Conservation (phyloP, 2,113 vertebrate species). For the Gadus macrocephalus region DNA sequence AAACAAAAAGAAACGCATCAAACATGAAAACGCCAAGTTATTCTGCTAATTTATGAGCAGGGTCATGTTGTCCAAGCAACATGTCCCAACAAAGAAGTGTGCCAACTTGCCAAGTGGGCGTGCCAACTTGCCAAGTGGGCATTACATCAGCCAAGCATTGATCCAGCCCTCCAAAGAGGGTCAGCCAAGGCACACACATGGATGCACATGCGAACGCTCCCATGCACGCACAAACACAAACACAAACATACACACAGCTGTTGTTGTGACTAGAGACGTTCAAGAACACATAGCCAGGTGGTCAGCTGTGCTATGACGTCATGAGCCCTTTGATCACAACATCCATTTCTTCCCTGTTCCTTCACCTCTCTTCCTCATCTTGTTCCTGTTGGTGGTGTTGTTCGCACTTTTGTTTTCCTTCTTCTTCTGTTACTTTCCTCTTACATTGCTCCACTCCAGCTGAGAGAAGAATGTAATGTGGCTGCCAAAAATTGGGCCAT, state of each 20-base stretch:
- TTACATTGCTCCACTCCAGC: constrained; percentile 9
- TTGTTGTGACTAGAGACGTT: constrained; percentile 23
- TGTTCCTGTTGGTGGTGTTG: no score
- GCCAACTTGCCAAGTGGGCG: no score
- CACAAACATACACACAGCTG: constrained; percentile 26
- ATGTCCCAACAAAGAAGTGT: no score
- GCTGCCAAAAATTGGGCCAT: constrained; percentile 23
- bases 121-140: no score
- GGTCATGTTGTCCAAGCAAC: no score
- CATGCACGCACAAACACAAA: constrained; percentile 5
- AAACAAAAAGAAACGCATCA: no score
- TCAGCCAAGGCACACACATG: not conserved
- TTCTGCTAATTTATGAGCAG: no score
- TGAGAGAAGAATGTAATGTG: not conserved
- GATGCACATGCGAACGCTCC: constrained; percentile 4
- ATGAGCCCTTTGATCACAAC: not conserved
- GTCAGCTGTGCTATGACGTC: constrained; percentile 9
- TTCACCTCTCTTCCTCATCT: not conserved
- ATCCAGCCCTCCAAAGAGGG: no score
- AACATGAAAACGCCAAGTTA: no score
- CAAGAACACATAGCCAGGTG: not conserved
- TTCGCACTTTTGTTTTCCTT: no score
- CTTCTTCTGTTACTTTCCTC: not conserved
- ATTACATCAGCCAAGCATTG: no score
- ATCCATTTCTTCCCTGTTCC: not conserved